Base-by-base conservation (phyloP, 2,113 vertebrate species). In the Clinocottus analis region DNA sequence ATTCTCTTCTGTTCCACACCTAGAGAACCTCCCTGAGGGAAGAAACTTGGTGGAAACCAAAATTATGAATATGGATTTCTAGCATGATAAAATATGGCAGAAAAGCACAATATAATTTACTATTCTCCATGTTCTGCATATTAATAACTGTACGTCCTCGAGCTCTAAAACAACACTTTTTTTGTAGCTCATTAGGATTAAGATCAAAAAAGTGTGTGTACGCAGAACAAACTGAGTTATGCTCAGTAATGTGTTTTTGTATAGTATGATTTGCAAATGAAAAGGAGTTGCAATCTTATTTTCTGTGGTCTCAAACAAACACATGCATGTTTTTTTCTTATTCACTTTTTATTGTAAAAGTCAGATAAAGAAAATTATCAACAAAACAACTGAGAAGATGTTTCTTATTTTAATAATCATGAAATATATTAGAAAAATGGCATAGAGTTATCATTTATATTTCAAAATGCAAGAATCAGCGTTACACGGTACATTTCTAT, bases 41-140 rank as follows among this genome's bases (percentile, higher is more conserved):
- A 78, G 0, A 67, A 71, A 77, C 62, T 72, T 79, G 74, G 59
- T 77, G 25, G 55, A 75, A 72, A 72, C 74, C n/a, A 62, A 67
- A 81, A 83, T 69, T 77, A 90, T 89, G 79, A 87, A 91, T 90
- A 87, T 91, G 87, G 72, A 91, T 85, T 75, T 77, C 70, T 35
- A 31, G 72, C 71, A 61, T 86, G 67, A 89, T 86, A 78, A 83
- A 88, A 75, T 76, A 77, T 58, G 51, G 72, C 49, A 55, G 62
- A 47, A 73, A 73, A 67, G 55, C 58, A 77, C 68, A 77, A 73
- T 47, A 60, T 58, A 41, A 78, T 85, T 79, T 74, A 58, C 53
- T 75, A 47, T 84, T 82, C 13, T 83, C 85, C 75, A 85, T 74
- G 83, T 84, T 84, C 74, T 68, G 80, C 45, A n/a, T 82, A 83